phyloP scores from a whole-genome alignment of 2,888 invertebrate species.

The Idaea biselata region DNA sequence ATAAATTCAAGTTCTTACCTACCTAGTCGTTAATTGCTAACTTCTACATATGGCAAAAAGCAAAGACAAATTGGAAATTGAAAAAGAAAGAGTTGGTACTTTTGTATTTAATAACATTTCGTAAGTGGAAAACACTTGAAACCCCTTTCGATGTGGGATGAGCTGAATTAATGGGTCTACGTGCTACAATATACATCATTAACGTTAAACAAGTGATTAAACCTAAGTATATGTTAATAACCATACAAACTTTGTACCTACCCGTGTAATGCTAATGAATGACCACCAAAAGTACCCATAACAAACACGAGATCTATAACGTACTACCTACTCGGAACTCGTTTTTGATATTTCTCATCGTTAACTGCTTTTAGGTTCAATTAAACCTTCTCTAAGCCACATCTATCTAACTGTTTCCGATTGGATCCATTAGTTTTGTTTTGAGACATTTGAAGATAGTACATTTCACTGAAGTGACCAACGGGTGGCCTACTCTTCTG shows the following conservation, averaged over 20 bases:
- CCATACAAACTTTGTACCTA: neutral
- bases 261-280: neutral
- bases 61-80: neutral
- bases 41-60: neutral
- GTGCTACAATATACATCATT: neutral
- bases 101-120: no score
- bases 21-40: neutral
- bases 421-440: conserved; percentile 25
- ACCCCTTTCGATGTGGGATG: no score
- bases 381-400: neutral
- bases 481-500: neutral
- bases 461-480: neutral
- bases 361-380: neutral
- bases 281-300: neutral
- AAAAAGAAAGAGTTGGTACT: no score
- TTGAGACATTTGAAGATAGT: conserved; percentile 13
- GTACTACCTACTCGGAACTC: neutral
- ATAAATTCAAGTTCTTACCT: neutral
- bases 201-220: neutral
- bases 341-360: neutral
- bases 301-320: neutral
- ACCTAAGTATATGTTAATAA: neutral
- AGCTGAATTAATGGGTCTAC: no score
- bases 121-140: no score
- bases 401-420: conserved; percentile 20